phyloP scores from a whole-genome alignment of 2,113 vertebrate genomes.

The Odocoileus virginianus region DNA sequence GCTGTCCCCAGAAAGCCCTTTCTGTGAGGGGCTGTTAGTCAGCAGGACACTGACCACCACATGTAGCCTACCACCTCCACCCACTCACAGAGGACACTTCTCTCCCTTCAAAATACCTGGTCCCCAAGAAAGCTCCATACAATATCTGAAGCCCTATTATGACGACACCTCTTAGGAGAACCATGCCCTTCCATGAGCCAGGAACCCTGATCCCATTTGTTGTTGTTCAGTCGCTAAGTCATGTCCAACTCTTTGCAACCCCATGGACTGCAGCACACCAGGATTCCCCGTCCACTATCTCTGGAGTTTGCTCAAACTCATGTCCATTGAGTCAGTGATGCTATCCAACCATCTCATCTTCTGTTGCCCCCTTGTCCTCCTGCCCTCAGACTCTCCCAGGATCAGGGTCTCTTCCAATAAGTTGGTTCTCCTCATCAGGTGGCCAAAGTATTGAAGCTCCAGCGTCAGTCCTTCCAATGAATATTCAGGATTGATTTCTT shows the following conservation, averaged over 20 bases:
- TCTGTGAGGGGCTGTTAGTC: not conserved
- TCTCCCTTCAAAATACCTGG: not conserved
- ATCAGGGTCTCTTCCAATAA: not conserved
- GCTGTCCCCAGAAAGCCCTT: not conserved
- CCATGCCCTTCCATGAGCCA: not conserved
- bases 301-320: not conserved
- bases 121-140: not conserved
- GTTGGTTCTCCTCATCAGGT: not conserved
- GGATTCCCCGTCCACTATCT: not conserved
- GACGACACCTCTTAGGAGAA: conserved; percentile 12
- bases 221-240: not conserved
- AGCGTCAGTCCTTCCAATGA: not conserved
- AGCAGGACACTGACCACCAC: not conserved
- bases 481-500: not conserved
- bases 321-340: not conserved
- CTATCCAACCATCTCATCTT: not conserved
- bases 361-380: not conserved
- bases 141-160: conserved; percentile 49
- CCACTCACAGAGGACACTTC: conserved; percentile 26
- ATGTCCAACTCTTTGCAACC: not conserved
- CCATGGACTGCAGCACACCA: not conserved
- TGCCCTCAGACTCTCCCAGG: not conserved
- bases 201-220: conserved; percentile 34
- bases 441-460: not conserved
- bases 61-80: conserved; percentile 26